Base-by-base conservation (phyloP, 1,140 invertebrate species). In the Drosophila chauvacae region DNA sequence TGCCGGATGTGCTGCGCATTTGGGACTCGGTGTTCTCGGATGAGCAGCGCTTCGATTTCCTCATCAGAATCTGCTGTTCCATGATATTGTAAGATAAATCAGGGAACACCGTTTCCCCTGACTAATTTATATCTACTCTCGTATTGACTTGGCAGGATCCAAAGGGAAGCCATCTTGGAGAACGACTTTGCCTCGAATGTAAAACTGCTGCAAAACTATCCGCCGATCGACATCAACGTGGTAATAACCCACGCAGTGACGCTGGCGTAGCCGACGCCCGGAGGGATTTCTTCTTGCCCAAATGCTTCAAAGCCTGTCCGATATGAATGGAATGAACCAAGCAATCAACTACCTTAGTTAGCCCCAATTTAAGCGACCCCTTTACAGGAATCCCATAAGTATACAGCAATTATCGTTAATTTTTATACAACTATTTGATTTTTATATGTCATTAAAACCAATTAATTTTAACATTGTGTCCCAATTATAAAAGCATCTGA, bases 11-110 rank as follows among this genome's bases (percentile, higher is more conserved):
- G 1, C 95, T 99, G 81, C 95, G 98, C 79, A 96, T 99, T 80
- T 99, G 98, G 98, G 98, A 99, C 93, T 97, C 97, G 0, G 92
- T 99, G 20, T 98, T 99, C 93, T 95, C 98, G 1, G 98, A 99
- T 93, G 94, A 96, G 64, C 95, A 96, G 50, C 94, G 98, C 84
- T 99, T 99, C 92, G 94, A 96, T 82, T 99, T 98, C 90, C 95
- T 99, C 1, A 96, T 98, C 77, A 95, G 96, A 90, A 96, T 99
- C 60, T 99, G 98, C 93, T 98, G 97, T 94, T 97, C 98, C 76
- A 99, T 99, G 98, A 97, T 99, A 78, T 94, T 98, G 97, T 98
- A 94, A 96, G 97, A 2, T n/a, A 28, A 11, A 16, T 18, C 28
- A 1, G 20, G 18, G 2, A 10, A 16, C 2, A 4, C 0, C 70